Evolutionary conservation across 2,888 invertebrate species (phyloP).

Genomic region (Ptilodon capucinus): DNA sequence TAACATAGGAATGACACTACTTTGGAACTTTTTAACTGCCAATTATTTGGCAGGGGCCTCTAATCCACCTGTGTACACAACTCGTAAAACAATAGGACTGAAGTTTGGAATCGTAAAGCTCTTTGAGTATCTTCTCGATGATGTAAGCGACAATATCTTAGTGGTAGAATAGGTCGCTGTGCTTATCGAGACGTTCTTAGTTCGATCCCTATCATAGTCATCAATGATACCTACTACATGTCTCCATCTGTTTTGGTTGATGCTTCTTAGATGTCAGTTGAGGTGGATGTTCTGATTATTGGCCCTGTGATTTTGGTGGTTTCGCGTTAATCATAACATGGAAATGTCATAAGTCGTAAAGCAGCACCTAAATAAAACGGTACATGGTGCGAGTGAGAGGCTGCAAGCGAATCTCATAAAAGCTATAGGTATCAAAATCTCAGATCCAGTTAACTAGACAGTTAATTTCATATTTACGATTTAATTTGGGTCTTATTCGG

Average conservation of each 20-base stretch:
- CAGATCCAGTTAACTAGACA: not conserved
- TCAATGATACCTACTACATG: no score
- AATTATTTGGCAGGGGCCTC: conserved; percentile 33
- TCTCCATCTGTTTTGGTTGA: no score
- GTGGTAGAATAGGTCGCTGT: no score
- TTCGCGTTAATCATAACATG: conserved; percentile 1
- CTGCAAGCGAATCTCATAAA: not conserved
- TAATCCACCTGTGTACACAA: conserved; percentile 54
- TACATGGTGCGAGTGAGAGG: not conserved
- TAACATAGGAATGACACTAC: not conserved
- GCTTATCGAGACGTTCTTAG: no score
- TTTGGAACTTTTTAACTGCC: not conserved
- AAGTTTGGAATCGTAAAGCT: no score
- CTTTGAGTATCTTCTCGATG: not conserved
- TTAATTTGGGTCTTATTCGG: no score
- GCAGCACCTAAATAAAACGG: not conserved
- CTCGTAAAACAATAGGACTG: conserved; percentile 69
- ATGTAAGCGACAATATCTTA: no score
- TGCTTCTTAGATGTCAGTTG: no score
- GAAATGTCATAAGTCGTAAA: conserved; percentile 2
- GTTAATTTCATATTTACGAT: no score
- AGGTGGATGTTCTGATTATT: not conserved
- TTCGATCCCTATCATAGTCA: no score
- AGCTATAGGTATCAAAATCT: no score
- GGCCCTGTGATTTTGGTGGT: not conserved